Conservation (phyloP, 1,140 invertebrate genomes). For the Monomorium pharaonis region DNA sequence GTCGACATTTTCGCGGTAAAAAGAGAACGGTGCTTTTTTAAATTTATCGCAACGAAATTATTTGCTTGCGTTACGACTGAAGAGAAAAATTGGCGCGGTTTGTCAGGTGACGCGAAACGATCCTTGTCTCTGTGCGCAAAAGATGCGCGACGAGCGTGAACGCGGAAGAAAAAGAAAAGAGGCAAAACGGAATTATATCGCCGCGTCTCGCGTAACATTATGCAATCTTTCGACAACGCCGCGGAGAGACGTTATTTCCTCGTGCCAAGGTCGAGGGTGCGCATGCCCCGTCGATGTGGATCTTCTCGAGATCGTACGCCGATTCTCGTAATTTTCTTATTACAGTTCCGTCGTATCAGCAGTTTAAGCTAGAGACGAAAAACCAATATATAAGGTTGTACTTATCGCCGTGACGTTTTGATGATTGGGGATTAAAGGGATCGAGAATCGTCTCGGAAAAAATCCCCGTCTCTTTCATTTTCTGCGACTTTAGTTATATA, state of each 20-base stretch:
- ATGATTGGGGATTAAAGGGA: not conserved
- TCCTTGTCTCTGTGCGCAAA: not conserved
- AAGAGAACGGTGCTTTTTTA: not conserved
- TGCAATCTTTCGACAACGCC: constrained; percentile 64
- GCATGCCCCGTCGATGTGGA: constrained; percentile 49
- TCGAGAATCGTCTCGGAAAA: not conserved
- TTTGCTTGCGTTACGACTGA: not conserved
- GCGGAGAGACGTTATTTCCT: constrained; percentile 59
- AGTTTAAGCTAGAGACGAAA: not conserved
- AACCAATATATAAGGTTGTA: not conserved
- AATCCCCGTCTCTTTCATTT: not conserved
- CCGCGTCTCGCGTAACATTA: constrained; percentile 68
- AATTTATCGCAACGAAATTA: constrained; percentile 25
- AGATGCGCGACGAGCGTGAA: not conserved
- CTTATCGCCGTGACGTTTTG: not conserved
- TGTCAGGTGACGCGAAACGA: not conserved
- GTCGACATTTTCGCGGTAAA: not conserved
- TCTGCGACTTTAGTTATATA: not conserved
- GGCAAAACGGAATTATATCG: constrained; percentile 15
- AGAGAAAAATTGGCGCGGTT: constrained; percentile 28
- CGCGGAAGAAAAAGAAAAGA: not conserved
- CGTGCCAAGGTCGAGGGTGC: constrained; percentile 50
- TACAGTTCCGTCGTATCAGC: not conserved
- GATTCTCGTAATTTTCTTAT: constrained; percentile 18
- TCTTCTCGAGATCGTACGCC: constrained; percentile 27